phyloP scores from a whole-genome alignment of 2,113 vertebrate genomes.

The Elephas maximus region DNA sequence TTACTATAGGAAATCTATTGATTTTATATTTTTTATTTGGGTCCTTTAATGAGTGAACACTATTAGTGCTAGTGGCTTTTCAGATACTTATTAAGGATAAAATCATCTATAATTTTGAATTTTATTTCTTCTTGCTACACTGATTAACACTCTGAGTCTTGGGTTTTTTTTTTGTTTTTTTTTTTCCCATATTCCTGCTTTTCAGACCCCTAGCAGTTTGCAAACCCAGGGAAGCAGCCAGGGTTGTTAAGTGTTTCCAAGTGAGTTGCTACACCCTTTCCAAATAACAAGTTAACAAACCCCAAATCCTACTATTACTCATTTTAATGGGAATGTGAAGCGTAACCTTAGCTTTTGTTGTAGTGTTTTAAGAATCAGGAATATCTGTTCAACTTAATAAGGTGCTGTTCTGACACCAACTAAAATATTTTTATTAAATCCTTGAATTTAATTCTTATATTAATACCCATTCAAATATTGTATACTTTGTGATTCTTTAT shows the following conservation, averaged over 20 bases:
- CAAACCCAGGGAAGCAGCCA: not conserved
- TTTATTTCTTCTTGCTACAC: conserved; percentile 12
- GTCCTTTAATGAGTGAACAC: not conserved
- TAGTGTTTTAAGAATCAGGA: conserved; percentile 14
- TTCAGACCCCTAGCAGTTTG: not conserved
- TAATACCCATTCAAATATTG: not conserved
- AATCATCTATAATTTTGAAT: conserved; percentile 7
- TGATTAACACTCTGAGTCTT: not conserved
- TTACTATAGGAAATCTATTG: not conserved
- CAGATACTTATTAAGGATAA: not conserved
- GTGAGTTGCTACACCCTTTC: not conserved
- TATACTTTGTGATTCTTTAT: not conserved
- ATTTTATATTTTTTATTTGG: conserved; percentile 22
- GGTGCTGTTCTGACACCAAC: not conserved
- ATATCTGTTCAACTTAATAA: conserved; percentile 1
- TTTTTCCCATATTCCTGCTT: not conserved
- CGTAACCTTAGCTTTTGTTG: conserved; percentile 12
- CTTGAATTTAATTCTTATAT: not conserved
- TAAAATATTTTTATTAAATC: conserved; percentile 41
- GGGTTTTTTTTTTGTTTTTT: not conserved
- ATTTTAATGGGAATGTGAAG: not conserved
- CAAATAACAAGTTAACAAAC: not conserved
- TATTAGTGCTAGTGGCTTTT: not conserved
- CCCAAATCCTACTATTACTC: not conserved
- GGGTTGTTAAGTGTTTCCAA: not conserved